Percentiles rank a stretch among this genome's conserved stretches.
Evolutionary conservation across 2,888 invertebrate species (phyloP).

Genomic region (Drosophila subquinaria): DNA sequence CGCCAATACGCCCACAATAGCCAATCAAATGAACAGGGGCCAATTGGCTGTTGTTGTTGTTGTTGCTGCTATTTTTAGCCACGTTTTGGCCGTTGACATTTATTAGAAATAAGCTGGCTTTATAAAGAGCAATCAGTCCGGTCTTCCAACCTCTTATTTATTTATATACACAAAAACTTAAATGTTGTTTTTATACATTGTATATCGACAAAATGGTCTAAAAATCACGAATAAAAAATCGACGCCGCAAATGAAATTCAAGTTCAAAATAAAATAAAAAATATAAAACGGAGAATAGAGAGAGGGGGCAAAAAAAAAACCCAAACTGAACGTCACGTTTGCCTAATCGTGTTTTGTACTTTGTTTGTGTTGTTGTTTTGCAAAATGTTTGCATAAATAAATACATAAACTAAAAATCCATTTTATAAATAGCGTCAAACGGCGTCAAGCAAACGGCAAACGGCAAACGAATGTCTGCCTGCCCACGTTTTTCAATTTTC

Average conservation of each 20-base stretch:
- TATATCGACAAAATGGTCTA: constrained; percentile 11
- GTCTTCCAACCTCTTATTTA: constrained; percentile 28
- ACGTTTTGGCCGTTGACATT: constrained; percentile 71
- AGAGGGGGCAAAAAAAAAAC: background rate
- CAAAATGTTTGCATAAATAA: constrained; percentile 58
- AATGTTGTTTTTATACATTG: background rate
- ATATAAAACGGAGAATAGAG: constrained; percentile 23
- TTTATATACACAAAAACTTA: constrained; percentile 20
- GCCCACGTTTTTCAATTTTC: constrained; percentile 68
- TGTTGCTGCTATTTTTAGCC: constrained; percentile 62
- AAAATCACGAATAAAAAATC: constrained; percentile 16
- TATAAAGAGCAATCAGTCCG: constrained; percentile 45
- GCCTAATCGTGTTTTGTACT: constrained; percentile 62
- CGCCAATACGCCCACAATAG: constrained; percentile 38
- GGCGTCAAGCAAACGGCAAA: constrained; percentile 22
- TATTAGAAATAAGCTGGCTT: constrained; percentile 50
- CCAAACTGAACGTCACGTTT: constrained; percentile 69
- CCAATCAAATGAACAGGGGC: constrained; percentile 45
- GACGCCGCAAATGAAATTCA: constrained; percentile 58
- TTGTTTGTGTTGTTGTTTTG: constrained; percentile 25
- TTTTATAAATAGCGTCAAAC: constrained; percentile 60
- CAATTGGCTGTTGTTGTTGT: constrained; percentile 33
- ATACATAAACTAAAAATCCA: constrained; percentile 56
- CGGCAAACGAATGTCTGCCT: constrained; percentile 43
- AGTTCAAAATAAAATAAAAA: constrained; percentile 58